Evolutionary conservation across 2,113 vertebrate species (phyloP).

Genomic region (Trichechus manatus): DNA sequence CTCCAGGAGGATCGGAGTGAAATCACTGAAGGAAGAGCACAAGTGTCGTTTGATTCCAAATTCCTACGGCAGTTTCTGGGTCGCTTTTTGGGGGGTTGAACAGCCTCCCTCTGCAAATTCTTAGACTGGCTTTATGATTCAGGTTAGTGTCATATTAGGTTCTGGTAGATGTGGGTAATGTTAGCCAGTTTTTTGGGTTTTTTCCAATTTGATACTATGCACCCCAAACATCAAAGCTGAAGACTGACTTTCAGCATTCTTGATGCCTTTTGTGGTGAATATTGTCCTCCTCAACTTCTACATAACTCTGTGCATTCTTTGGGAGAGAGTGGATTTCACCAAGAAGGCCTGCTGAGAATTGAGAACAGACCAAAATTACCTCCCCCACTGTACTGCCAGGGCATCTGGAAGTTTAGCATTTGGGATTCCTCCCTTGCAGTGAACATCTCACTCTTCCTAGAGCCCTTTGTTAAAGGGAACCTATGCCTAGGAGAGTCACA

Average conservation of each 20-base stretch:
- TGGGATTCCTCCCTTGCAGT: slow-evolving; percentile 9
- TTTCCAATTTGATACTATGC: not conserved
- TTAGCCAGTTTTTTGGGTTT: slow-evolving; percentile 8
- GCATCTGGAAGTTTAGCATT: slow-evolving; percentile 27
- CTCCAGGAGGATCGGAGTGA: not conserved
- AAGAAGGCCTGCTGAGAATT: slow-evolving; percentile 18
- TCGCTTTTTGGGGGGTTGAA: not conserved
- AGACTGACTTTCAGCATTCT: slow-evolving; percentile 46
- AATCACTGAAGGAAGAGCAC: not conserved
- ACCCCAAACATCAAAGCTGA: slow-evolving; percentile 44
- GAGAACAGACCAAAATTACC: not conserved
- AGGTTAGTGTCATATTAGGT: not conserved
- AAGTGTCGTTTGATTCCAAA: not conserved
- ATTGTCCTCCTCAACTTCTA: slow-evolving; percentile 45
- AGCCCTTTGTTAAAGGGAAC: slow-evolving; percentile 8
- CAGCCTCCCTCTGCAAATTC: not conserved
- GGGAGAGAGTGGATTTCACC: slow-evolving; percentile 50
- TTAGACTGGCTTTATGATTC: not conserved
- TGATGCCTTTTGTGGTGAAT: slow-evolving; percentile 50
- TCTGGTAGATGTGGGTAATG: not conserved
- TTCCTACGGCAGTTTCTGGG: not conserved
- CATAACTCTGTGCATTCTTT: slow-evolving; percentile 63
- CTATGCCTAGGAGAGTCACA: not conserved
- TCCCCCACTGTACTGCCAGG: not conserved
- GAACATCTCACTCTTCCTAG: not conserved